These are phyloP conservation scores for Poecilus cupreus DNA, from an alignment of 2,888 invertebrate species.

Conservation along the genomic window DNA sequence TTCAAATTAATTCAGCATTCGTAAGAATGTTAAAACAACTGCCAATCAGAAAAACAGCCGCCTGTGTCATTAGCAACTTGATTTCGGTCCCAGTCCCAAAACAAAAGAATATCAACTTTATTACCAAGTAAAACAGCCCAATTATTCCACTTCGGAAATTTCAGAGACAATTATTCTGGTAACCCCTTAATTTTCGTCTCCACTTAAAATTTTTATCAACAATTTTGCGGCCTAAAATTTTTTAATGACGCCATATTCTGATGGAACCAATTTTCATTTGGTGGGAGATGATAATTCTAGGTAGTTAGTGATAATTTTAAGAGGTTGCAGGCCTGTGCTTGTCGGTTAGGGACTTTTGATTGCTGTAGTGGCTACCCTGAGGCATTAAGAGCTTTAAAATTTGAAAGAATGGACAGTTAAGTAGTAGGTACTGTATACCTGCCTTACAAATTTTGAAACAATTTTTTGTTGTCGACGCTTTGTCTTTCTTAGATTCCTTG, in stretches of 20 bases:
- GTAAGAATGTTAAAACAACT: neutral
- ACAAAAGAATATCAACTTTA: neutral
- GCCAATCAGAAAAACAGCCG: neutral
- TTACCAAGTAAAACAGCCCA: too few relatives aligned
- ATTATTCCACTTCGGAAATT: neutral
- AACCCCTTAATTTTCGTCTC: neutral
- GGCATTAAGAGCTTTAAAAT: too few relatives aligned
- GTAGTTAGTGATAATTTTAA: neutral
- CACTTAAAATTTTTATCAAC: neutral
- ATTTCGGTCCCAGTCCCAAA: neutral
- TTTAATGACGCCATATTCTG: too few relatives aligned
- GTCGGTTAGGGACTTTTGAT: too few relatives aligned
- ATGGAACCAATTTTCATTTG: neutral
- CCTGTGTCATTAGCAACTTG: neutral
- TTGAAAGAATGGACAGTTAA: too few relatives aligned
- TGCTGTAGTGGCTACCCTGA: too few relatives aligned
- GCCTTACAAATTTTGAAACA: too few relatives aligned
- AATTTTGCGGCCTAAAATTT: neutral
- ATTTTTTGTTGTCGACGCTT: too few relatives aligned
- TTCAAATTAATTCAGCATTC: neutral
- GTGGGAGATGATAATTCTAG: neutral
- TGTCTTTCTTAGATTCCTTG: too few relatives aligned
- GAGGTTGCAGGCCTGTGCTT: too few relatives aligned
- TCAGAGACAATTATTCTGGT: neutral
- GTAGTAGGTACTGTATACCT: too few relatives aligned